Evolutionary conservation across 2,113 vertebrate species (phyloP).

Genomic region (Neofelis nebulosa): DNA sequence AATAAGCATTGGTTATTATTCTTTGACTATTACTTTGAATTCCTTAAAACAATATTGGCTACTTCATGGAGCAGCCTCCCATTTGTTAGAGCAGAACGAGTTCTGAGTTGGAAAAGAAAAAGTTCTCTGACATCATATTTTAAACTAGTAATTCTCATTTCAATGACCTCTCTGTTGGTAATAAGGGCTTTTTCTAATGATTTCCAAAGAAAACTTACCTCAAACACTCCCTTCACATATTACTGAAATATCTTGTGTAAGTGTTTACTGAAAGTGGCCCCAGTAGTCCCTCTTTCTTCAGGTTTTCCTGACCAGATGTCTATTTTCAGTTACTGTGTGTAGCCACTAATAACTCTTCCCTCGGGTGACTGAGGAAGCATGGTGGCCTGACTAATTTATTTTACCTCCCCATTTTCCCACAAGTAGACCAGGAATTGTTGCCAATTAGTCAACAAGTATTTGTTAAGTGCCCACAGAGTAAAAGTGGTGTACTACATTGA

Average conservation of each 20-base stretch:
- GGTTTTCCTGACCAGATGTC: slow-evolving; percentile 53
- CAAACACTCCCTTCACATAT: slow-evolving; percentile 26
- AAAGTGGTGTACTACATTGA: neutral
- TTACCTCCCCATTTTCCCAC: slow-evolving; percentile 53
- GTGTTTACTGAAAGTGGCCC: slow-evolving; percentile 35
- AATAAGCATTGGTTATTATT: neutral
- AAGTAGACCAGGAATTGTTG: slow-evolving; percentile 51
- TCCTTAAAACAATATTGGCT: neutral
- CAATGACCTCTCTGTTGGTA: neutral
- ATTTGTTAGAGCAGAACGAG: neutral
- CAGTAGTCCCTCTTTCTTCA: neutral
- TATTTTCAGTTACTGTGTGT: slow-evolving; percentile 56
- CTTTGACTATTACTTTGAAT: neutral
- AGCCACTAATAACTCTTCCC: slow-evolving; percentile 56
- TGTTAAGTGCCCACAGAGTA: slow-evolving; percentile 27
- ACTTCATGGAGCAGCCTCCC: neutral
- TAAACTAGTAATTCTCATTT: slow-evolving; percentile 46
- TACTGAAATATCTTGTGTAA: slow-evolving; percentile 37
- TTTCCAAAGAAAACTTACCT: neutral
- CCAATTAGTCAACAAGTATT: slow-evolving; percentile 60
- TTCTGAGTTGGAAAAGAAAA: neutral
- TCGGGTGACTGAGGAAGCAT: slow-evolving; percentile 10
- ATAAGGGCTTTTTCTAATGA: slow-evolving; percentile 38
- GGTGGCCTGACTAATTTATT: slow-evolving; percentile 49
- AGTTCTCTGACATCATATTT: slow-evolving; percentile 38